Evolutionary conservation across 1,140 invertebrate genomes (phyloP).

Genomic region (Portunus trituberculatus): DNA sequence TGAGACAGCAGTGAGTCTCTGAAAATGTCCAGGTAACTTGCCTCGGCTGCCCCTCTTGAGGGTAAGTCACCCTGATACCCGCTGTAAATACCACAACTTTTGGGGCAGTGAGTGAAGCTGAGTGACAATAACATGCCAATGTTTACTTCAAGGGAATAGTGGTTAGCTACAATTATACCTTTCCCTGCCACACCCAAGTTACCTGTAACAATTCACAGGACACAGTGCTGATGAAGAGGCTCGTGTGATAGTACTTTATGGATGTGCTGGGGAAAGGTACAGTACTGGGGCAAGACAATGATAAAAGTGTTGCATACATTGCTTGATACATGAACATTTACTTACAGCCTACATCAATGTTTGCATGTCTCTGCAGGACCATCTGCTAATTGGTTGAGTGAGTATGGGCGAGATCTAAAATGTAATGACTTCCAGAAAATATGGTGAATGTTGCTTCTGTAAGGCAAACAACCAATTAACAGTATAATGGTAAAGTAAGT

Average conservation of each 20-base stretch:
- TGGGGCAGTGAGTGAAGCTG: no score
- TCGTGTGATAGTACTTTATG: background rate
- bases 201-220: background rate
- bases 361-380: background rate
- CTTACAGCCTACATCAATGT: background rate
- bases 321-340: background rate
- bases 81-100: no score
- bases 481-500: background rate
- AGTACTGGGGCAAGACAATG: background rate
- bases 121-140: background rate
- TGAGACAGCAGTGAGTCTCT: background rate
- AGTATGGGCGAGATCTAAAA: background rate
- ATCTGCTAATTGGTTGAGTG: background rate
- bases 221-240: background rate
- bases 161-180: background rate
- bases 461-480: background rate
- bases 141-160: background rate
- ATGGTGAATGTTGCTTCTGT: background rate
- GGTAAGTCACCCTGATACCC: no score
- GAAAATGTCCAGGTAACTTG: background rate
- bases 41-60: no score
- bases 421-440: background rate
- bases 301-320: background rate
- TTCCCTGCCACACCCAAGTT: background rate
- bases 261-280: background rate